These are phyloP conservation scores for Hylomyscus alleni DNA, from an alignment of 2,797 vertebrate species.

Conservation along the genomic window DNA sequence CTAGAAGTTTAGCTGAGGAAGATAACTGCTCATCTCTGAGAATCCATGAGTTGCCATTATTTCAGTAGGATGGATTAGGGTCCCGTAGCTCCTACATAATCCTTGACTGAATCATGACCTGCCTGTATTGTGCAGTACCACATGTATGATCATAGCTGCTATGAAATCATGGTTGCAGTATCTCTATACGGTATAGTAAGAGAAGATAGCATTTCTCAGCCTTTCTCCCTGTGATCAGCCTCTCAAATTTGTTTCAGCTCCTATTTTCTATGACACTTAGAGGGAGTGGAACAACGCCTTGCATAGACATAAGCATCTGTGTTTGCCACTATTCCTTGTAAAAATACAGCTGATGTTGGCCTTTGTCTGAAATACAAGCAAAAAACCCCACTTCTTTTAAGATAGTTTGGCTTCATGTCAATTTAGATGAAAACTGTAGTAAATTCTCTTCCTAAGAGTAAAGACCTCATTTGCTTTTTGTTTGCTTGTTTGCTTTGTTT, in stretches of 20 bases:
- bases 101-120: not conserved
- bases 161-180: not conserved
- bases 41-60: not conserved
- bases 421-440: not conserved
- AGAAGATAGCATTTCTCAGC: not conserved
- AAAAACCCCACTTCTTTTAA: not conserved
- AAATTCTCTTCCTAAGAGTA: not conserved
- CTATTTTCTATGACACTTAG: not conserved
- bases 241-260: no score
- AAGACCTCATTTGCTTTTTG: not conserved
- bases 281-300: not conserved
- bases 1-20: not conserved
- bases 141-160: not conserved
- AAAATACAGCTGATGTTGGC: not conserved
- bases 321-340: not conserved
- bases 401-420: not conserved
- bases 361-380: no score
- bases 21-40: not conserved
- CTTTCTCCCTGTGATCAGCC: not conserved
- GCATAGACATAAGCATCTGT: not conserved
- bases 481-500: not conserved
- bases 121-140: not conserved
- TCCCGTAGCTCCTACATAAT: not conserved
- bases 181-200: no score
- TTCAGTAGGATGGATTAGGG: not conserved